Conservation (phyloP, 2,888 invertebrate genomes). For the Hydroisotoma schaefferi region DNA sequence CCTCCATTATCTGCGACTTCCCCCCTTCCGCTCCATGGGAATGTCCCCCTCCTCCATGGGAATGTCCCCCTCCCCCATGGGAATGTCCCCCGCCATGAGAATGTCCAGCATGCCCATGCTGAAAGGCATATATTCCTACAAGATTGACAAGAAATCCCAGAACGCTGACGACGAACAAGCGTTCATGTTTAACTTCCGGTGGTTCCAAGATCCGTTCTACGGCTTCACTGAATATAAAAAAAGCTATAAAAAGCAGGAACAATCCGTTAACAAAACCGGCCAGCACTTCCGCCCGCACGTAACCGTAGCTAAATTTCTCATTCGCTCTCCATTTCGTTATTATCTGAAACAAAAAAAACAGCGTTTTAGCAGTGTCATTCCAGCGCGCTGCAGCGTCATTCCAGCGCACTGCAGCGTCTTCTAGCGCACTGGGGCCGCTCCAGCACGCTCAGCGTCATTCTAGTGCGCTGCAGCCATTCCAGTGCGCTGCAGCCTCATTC, state of each 20-base stretch:
- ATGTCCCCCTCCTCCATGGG: conserved; percentile 22
- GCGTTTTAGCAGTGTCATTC: no score
- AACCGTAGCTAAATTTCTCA: conserved; percentile 85
- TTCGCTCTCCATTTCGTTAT: conserved; percentile 95
- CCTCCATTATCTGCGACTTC: conserved; percentile 92
- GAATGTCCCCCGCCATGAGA: conserved; percentile 53
- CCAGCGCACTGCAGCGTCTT: no score
- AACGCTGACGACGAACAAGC: conserved; percentile 87
- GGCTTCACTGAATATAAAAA: conserved; percentile 95
- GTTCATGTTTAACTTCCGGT: conserved; percentile 95
- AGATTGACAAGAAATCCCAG: conserved; percentile 90
- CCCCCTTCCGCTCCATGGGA: no score
- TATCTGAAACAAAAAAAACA: no score
- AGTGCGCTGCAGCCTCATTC: no score
- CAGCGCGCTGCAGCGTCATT: no score
- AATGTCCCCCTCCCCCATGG: conserved; percentile 49
- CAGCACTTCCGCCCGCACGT: conserved; percentile 90
- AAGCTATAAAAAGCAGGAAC: conserved; percentile 90
- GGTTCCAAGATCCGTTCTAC: conserved; percentile 94
- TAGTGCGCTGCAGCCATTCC: no score
- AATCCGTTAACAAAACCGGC: conserved; percentile 96
- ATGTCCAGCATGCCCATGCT: conserved; percentile 72
- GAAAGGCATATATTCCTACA: conserved; percentile 94
- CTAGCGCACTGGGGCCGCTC: no score
- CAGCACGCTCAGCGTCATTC: no score